A percentile compares a stretch with the other conserved stretches of the same genome.
These are phyloP conservation scores for Eudasyphora cyanicolor DNA, from an alignment of 2,888 invertebrate genomes.

Conservation along the genomic window DNA sequence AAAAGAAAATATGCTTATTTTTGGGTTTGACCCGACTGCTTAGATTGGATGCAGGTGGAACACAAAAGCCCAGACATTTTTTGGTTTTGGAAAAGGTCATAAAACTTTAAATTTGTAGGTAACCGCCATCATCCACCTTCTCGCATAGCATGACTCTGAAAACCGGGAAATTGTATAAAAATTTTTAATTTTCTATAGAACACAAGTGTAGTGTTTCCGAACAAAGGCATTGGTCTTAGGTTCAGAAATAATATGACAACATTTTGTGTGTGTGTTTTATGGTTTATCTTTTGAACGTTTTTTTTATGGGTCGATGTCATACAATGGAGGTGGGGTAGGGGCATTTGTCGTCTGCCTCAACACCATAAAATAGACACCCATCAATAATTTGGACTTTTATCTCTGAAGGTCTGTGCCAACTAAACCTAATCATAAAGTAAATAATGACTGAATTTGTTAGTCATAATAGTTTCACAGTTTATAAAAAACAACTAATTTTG, in stretches of 20 bases:
- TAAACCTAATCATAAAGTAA: background rate
- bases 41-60: constrained; percentile 57
- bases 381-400: constrained; percentile 7
- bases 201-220: background rate
- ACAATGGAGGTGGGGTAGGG: no score
- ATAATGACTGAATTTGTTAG: background rate
- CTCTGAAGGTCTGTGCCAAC: background rate
- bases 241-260: background rate
- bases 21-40: background rate
- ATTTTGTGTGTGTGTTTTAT: background rate
- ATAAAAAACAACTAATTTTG: constrained; percentile 13
- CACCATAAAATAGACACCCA: no score
- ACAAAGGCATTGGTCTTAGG: constrained; percentile 15
- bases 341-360: constrained; percentile 8
- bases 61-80: background rate
- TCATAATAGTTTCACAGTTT: constrained; percentile 27
- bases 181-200: constrained; percentile 41
- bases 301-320: constrained; percentile 13
- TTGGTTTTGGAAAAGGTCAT: constrained; percentile 41
- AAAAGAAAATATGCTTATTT: no score
- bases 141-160: background rate
- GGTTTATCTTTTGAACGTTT: background rate
- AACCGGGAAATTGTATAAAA: constrained; percentile 38
- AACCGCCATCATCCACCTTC: background rate
- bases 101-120: constrained; percentile 35